A percentile compares a stretch with the other conserved stretches of the same genome.
Evolutionary conservation across 2,888 invertebrate genomes (phyloP).

Genomic region (Hyalella azteca): DNA sequence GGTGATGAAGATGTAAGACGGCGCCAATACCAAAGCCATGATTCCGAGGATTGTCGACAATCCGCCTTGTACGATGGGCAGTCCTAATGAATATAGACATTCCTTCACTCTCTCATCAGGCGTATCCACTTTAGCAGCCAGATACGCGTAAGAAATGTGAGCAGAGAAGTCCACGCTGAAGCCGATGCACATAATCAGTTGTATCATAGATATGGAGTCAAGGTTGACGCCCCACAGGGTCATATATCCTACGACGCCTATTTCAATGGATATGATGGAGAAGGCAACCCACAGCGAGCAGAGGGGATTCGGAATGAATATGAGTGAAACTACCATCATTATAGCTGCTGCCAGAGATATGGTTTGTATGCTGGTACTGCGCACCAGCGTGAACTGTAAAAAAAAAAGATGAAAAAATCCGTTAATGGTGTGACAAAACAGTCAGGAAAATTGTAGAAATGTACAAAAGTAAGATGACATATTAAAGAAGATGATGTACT

Average conservation of each 20-base stretch:
- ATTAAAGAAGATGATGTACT: no score
- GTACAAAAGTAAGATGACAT: no score
- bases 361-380: conserved; percentile 85
- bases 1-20: conserved; percentile 82
- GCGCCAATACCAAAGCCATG: conserved; percentile 82
- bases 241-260: conserved; percentile 95
- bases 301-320: conserved; percentile 89
- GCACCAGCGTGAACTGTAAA: conserved; percentile 81
- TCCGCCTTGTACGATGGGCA: conserved; percentile 77
- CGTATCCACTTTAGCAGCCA: conserved; percentile 61
- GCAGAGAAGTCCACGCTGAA: conserved; percentile 61
- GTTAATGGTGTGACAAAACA: no score
- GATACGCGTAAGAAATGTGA: conserved; percentile 65
- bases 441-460: no score
- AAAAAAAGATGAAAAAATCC: no score
- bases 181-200: conserved; percentile 92
- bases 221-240: conserved; percentile 92
- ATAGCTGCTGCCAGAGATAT: conserved; percentile 87
- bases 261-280: conserved; percentile 90
- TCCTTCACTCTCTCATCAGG: conserved; percentile 60
- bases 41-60: conserved; percentile 83
- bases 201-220: conserved; percentile 95
- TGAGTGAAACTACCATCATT: conserved; percentile 92
- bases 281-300: conserved; percentile 95
- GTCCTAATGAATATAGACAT: conserved; percentile 64